These are phyloP conservation scores for Chorisops tibialis DNA, from an alignment of 2,888 invertebrate species.

Conservation along the genomic window DNA sequence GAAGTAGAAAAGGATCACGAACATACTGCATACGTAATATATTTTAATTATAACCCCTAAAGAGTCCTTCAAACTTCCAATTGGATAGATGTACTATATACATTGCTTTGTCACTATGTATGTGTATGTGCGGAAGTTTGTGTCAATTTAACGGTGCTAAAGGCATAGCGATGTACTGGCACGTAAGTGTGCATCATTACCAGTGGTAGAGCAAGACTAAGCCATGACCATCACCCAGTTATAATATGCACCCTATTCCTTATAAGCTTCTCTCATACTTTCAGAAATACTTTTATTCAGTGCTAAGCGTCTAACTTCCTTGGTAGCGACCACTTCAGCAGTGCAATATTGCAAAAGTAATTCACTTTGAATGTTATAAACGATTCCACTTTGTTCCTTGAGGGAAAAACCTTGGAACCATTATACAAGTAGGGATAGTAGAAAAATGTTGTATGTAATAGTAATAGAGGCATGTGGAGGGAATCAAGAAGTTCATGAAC, in stretches of 20 bases:
- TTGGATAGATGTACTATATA: neutral
- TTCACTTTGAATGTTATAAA: slow-evolving; percentile 31
- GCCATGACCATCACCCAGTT: neutral
- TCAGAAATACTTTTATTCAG: slow-evolving; percentile 7
- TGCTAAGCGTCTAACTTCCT: slow-evolving; percentile 3
- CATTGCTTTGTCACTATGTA: no score
- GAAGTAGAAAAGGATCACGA: slow-evolving; percentile 11
- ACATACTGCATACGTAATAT: slow-evolving; percentile 27
- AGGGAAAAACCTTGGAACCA: slow-evolving; percentile 1
- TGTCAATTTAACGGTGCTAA: no score
- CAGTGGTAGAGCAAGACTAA: no score
- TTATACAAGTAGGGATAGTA: neutral
- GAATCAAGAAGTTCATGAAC: slow-evolving; percentile 26
- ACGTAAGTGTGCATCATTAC: no score
- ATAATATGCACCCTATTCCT: slow-evolving; percentile 20
- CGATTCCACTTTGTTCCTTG: slow-evolving; percentile 29
- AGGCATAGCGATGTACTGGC: no score
- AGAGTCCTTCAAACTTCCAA: slow-evolving; percentile 19
- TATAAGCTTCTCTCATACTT: slow-evolving; percentile 2
- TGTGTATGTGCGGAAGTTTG: no score
- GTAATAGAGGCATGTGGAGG: neutral
- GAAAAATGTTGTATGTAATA: neutral
- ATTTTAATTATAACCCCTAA: slow-evolving; percentile 24
- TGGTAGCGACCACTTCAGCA: slow-evolving; percentile 14
- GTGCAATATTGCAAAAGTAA: slow-evolving; percentile 31